Percentiles rank a stretch among this genome's conserved stretches.
These are phyloP conservation scores for Lasiommata megera DNA, from an alignment of 2,888 invertebrate genomes.

Conservation along the genomic window DNA sequence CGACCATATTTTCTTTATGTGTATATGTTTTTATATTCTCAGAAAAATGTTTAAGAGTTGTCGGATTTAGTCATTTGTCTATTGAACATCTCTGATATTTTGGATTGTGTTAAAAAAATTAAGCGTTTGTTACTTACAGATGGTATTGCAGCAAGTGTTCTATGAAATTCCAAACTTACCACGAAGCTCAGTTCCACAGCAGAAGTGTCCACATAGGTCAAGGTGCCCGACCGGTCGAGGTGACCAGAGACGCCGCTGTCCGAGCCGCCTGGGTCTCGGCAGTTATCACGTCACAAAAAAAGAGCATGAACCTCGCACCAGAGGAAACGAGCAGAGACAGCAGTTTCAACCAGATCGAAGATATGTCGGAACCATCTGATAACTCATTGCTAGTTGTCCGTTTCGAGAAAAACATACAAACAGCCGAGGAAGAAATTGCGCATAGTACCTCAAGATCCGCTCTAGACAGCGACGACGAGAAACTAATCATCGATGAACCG, in stretches of 20 bases:
- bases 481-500: constrained; percentile 50
- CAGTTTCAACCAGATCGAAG: not conserved
- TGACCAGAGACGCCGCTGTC: constrained; percentile 45
- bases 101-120: too few species aligned
- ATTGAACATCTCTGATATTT: too few species aligned
- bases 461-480: constrained; percentile 47
- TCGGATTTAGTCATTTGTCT: too few species aligned
- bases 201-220: constrained; percentile 46
- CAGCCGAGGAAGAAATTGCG: constrained; percentile 42
- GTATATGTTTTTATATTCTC: too few species aligned
- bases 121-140: constrained; percentile 39
- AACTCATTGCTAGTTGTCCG: constrained; percentile 63
- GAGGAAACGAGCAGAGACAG: constrained; percentile 1
- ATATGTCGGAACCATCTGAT: constrained; percentile 36
- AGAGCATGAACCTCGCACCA: constrained; percentile 34
- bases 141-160: constrained; percentile 65
- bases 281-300: constrained; percentile 48
- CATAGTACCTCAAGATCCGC: constrained; percentile 30
- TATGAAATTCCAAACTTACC: constrained; percentile 56
- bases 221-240: constrained; percentile 51
- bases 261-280: constrained; percentile 55
- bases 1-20: too few species aligned
- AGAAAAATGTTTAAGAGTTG: too few species aligned
- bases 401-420: constrained; percentile 55
- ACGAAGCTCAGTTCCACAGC: constrained; percentile 69